A percentile compares a stretch with the other conserved stretches of the same genome.
phyloP scores from a whole-genome alignment of 1,140 invertebrate genomes.

The Trichoplusia ni region DNA sequence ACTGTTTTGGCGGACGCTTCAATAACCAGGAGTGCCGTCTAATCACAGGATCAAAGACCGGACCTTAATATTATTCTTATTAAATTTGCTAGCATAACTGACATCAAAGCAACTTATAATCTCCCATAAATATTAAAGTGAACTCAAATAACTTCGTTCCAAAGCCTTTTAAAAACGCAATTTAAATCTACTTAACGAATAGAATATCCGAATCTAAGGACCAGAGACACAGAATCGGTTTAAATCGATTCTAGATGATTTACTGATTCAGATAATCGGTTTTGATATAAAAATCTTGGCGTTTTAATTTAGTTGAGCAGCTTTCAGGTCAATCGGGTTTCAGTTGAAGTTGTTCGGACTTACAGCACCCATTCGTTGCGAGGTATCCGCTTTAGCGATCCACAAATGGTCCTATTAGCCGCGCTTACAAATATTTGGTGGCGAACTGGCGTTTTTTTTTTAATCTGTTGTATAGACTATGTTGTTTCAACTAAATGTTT shows the following conservation, averaged over 20 bases:
- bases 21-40: too few species aligned
- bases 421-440: conserved; percentile 5
- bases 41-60: too few species aligned
- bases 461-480: too few species aligned
- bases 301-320: conserved; percentile 12
- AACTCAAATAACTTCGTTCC: not conserved
- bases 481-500: too few species aligned
- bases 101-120: too few species aligned
- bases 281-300: conserved; percentile 16
- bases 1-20: too few species aligned
- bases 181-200: conserved; percentile 18
- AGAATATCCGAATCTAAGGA: conserved; percentile 1
- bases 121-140: too few species aligned
- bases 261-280: conserved; percentile 16
- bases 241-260: conserved; percentile 14
- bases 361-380: not conserved
- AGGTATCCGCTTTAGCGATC: not conserved
- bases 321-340: conserved; percentile 5
- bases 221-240: not conserved
- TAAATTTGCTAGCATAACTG: too few species aligned
- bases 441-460: conserved; percentile 9
- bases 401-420: not conserved
- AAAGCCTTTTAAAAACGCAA: not conserved
- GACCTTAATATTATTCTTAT: too few species aligned
- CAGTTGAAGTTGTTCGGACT: not conserved